Percentiles rank a stretch among this genome's conserved stretches.
These are phyloP conservation scores for Leptopilina boulardi DNA, from an alignment of 1,140 invertebrate genomes.

Conservation along the genomic window DNA sequence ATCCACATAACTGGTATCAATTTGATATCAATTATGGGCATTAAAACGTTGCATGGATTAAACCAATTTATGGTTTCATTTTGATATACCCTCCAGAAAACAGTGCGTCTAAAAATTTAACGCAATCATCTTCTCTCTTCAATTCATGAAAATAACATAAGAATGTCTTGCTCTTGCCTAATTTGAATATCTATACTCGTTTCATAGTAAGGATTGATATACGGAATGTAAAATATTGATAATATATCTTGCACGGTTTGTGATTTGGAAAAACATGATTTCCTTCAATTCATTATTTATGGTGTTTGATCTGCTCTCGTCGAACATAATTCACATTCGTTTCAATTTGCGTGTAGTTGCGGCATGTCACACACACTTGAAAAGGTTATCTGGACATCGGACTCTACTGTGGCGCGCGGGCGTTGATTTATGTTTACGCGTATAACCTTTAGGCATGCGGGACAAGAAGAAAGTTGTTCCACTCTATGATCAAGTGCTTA, in stretches of 20 bases:
- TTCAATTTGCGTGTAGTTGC: conserved; percentile 57
- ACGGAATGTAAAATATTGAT: conserved; percentile 1
- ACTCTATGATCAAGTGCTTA: conserved; percentile 53
- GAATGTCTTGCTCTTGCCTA: too few species aligned
- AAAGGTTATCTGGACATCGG: conserved; percentile 40
- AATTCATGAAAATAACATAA: too few species aligned
- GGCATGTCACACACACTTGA: conserved; percentile 44
- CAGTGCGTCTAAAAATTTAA: too few species aligned
- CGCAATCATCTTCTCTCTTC: too few species aligned
- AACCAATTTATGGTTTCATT: too few species aligned
- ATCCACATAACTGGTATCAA: too few species aligned
- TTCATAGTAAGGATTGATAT: too few species aligned
- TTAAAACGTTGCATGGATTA: too few species aligned
- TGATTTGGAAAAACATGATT: conserved; percentile 30
- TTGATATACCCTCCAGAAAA: too few species aligned
- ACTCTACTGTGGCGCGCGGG: conserved; percentile 50
- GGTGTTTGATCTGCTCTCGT: conserved; percentile 13
- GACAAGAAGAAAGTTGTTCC: conserved; percentile 56
- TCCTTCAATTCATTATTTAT: conserved; percentile 20
- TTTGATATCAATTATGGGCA: too few species aligned
- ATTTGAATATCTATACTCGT: too few species aligned
- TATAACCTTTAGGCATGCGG: conserved; percentile 56
- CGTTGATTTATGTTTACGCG: conserved; percentile 60
- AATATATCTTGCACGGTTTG: not conserved
- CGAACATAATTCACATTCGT: conserved; percentile 44